Conservation (phyloP, 2,888 invertebrate genomes). For the Siphlonurus alternatus region DNA sequence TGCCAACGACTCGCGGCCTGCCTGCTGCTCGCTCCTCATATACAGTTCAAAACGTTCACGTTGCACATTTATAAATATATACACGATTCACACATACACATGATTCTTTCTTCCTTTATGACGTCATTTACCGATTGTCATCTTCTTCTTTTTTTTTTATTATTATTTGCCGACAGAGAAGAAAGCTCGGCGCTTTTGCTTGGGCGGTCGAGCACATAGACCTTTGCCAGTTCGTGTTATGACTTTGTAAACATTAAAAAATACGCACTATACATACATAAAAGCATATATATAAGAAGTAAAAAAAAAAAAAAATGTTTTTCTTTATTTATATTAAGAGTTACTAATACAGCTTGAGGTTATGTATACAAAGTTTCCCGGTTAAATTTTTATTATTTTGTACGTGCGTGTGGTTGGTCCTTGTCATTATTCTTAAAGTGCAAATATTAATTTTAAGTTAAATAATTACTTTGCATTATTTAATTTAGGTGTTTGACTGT, state of each 20-base stretch:
- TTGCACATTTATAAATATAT: background rate
- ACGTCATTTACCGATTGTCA: background rate
- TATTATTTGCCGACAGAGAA: background rate
- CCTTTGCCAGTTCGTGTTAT: background rate
- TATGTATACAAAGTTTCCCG: too few relatives aligned
- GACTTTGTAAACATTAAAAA: background rate
- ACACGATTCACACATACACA: background rate
- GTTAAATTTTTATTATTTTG: too few relatives aligned
- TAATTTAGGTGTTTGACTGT: too few relatives aligned
- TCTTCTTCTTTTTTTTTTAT: background rate
- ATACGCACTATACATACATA: background rate
- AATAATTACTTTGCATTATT: too few relatives aligned
- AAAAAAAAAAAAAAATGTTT: too few relatives aligned
- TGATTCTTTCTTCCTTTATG: background rate
- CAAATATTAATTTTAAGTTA: too few relatives aligned
- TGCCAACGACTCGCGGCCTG: too few relatives aligned
- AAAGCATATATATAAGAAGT: too few relatives aligned
- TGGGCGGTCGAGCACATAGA: too few relatives aligned
- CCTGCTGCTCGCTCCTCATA: background rate
- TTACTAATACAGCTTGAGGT: background rate
- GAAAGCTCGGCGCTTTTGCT: background rate
- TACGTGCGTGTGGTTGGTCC: too few relatives aligned
- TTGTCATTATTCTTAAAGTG: too few relatives aligned
- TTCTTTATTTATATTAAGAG: background rate
- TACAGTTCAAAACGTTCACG: background rate